Evolutionary conservation across 2,888 invertebrate genomes (phyloP).

Genomic region (Amphipyra tragopoginis): DNA sequence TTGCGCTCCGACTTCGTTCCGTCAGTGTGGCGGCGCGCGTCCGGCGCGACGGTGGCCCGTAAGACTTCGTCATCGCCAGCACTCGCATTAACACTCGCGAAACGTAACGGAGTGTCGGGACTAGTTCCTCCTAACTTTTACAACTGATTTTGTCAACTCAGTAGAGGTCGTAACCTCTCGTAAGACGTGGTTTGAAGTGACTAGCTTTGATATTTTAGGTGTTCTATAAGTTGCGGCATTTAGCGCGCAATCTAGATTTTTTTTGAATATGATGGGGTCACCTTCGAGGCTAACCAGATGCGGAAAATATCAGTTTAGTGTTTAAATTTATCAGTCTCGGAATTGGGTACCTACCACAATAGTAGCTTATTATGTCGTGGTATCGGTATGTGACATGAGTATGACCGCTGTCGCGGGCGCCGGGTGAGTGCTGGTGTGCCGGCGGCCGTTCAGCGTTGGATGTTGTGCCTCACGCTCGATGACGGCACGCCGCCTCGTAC

Average conservation of each 20-base stretch:
- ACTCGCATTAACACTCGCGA: background rate
- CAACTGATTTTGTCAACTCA: slow-evolving; percentile 17
- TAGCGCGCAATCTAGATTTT: background rate
- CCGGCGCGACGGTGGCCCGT: slow-evolving; percentile 34
- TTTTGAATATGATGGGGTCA: slow-evolving; percentile 4
- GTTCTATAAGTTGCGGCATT: slow-evolving; percentile 1
- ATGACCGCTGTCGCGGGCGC: slow-evolving; percentile 4
- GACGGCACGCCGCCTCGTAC: slow-evolving; percentile 80
- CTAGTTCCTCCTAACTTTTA: slow-evolving; percentile 49
- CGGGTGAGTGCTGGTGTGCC: background rate
- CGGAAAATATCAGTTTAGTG: background rate
- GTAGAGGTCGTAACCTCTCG: too few relatives aligned
- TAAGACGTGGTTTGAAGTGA: slow-evolving; percentile 3
- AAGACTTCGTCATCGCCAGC: background rate
- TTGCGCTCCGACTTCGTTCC: background rate
- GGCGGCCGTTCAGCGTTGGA: slow-evolving; percentile 23
- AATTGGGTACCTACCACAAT: too few relatives aligned
- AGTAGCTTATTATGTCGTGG: background rate
- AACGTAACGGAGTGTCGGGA: slow-evolving; percentile 14
- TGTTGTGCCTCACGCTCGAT: slow-evolving; percentile 57
- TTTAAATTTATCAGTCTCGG: too few relatives aligned
- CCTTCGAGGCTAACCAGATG: background rate
- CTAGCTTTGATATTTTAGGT: slow-evolving; percentile 1
- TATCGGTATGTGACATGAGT: background rate
- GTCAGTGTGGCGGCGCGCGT: slow-evolving; percentile 59